These are phyloP conservation scores for Galerucella nymphaeae DNA, from an alignment of 2,888 invertebrate species.

Conservation along the genomic window DNA sequence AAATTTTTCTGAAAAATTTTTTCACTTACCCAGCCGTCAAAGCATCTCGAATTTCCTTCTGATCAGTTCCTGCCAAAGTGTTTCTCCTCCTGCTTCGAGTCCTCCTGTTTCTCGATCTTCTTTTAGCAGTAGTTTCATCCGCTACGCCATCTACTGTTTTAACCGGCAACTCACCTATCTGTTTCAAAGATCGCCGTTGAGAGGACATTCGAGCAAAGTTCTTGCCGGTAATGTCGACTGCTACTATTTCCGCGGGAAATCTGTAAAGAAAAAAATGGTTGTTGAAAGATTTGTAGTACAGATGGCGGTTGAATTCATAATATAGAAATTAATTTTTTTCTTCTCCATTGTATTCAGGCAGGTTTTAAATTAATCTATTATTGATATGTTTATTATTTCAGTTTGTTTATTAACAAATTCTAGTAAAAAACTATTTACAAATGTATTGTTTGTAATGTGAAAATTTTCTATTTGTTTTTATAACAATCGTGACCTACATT, in stretches of 20 bases:
- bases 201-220: constrained; percentile 91
- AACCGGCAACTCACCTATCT: constrained; percentile 64
- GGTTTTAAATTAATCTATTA: no score
- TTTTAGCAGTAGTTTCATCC: constrained; percentile 68
- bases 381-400: not conserved
- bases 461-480: not conserved
- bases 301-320: constrained; percentile 13
- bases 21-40: constrained; percentile 78
- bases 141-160: constrained; percentile 55
- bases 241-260: constrained; percentile 88
- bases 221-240: constrained; percentile 89
- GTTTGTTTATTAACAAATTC: no score
- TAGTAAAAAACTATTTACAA: no score
- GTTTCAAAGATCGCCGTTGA: constrained; percentile 83
- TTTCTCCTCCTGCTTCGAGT: constrained; percentile 87
- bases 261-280: constrained; percentile 64
- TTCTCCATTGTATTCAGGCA: no score
- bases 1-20: constrained; percentile 57
- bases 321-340: not conserved
- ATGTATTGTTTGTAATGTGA: no score
- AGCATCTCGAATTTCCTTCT: constrained; percentile 88
- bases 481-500: not conserved
- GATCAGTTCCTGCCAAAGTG: constrained; percentile 91
- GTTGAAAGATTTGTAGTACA: constrained; percentile 4
- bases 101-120: constrained; percentile 79